These are phyloP conservation scores for Caenorhabditis japonica DNA, from an alignment of 2,888 invertebrate species.

Conservation along the genomic window DNA sequence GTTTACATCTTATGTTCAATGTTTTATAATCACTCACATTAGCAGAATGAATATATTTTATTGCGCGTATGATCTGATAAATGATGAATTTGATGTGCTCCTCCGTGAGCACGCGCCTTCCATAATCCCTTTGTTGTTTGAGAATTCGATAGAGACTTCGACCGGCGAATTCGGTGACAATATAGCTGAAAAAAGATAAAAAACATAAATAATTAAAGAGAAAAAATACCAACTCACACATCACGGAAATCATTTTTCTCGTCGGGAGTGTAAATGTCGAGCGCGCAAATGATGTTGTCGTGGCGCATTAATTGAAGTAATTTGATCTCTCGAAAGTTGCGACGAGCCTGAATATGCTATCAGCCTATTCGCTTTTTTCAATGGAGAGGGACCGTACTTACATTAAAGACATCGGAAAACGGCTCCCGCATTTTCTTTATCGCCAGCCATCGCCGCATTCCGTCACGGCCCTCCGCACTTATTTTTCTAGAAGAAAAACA, in stretches of 20 bases:
- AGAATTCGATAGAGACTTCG: constrained; percentile 65
- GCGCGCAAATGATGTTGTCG: constrained; percentile 88
- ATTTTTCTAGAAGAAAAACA: constrained; percentile 57
- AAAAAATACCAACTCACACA: constrained; percentile 60
- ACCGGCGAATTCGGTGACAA: constrained; percentile 75
- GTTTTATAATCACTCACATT: constrained; percentile 58
- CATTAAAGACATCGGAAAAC: constrained; percentile 57
- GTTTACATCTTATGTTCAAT: no score
- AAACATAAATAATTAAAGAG: background rate
- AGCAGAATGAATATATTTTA: constrained; percentile 82
- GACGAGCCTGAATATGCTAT: constrained; percentile 84
- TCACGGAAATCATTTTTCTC: constrained; percentile 63
- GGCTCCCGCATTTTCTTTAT: constrained; percentile 73
- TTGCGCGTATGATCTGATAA: constrained; percentile 95
- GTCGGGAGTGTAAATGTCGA: constrained; percentile 73
- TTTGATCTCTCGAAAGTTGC: constrained; percentile 94
- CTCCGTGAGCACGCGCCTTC: constrained; percentile 83
- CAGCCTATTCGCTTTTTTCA: background rate
- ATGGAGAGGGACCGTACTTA: constrained; percentile 14
- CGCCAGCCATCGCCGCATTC: constrained; percentile 61
- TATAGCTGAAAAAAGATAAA: constrained; percentile 69
- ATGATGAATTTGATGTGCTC: constrained; percentile 98
- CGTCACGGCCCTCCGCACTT: constrained; percentile 53
- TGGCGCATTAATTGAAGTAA: constrained; percentile 98
- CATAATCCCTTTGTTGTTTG: constrained; percentile 34